phyloP scores from a whole-genome alignment of 2,888 invertebrate genomes.

The Clunio marinus region DNA sequence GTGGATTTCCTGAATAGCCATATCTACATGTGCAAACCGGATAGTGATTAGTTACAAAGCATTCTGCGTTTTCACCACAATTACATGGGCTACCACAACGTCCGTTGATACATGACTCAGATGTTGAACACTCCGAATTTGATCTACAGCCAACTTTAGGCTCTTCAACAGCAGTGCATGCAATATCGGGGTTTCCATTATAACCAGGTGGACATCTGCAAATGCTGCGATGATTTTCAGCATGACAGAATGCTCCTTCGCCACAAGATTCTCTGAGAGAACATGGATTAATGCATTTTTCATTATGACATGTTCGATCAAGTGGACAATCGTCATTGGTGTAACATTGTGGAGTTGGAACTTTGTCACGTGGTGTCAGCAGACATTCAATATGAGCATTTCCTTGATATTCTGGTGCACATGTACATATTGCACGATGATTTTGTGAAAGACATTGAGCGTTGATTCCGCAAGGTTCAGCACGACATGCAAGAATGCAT shows the following conservation, averaged over 20 bases:
- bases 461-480: constrained; percentile 75
- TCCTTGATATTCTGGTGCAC: constrained; percentile 72
- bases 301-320: constrained; percentile 72
- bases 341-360: constrained; percentile 64
- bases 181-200: constrained; percentile 65
- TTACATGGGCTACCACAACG: constrained; percentile 79
- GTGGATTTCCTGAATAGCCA: constrained; percentile 82
- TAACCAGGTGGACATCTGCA: constrained; percentile 79
- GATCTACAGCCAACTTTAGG: constrained; percentile 69
- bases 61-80: constrained; percentile 78
- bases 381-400: constrained; percentile 72
- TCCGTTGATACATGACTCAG: constrained; percentile 78
- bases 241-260: constrained; percentile 74
- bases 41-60: constrained; percentile 76
- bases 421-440: constrained; percentile 73
- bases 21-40: constrained; percentile 78
- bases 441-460: constrained; percentile 72
- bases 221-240: constrained; percentile 66
- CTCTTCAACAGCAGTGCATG: constrained; percentile 77
- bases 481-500: constrained; percentile 74
- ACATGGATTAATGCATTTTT: constrained; percentile 76
- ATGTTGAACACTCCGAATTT: constrained; percentile 73
- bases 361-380: constrained; percentile 44
- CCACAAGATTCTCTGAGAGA: constrained; percentile 65
- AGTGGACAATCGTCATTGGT: constrained; percentile 70